Percentiles rank a stretch among this genome's conserved stretches.
These are phyloP conservation scores for Clarias laeviceps DNA, from an alignment of 2,797 vertebrate species.

Conservation along the genomic window DNA sequence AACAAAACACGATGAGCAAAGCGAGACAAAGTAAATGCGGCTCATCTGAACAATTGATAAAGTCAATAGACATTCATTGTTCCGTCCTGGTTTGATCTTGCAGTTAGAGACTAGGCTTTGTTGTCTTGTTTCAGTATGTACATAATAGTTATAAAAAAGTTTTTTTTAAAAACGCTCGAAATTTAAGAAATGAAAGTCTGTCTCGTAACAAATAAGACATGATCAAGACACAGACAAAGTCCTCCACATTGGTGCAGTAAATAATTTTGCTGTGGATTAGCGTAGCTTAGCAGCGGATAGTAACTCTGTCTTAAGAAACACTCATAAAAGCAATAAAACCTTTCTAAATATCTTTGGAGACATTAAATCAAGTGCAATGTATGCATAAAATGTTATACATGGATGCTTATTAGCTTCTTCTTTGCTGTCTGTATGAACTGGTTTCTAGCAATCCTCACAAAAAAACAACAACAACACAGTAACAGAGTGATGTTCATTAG, in stretches of 20 bases:
- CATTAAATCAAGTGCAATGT: not conserved
- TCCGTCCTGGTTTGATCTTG: slow-evolving; percentile 63
- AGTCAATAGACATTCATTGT: slow-evolving; percentile 46
- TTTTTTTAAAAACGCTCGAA: no score
- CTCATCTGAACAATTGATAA: slow-evolving; percentile 46
- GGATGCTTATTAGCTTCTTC: not conserved
- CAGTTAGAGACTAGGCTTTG: slow-evolving; percentile 16
- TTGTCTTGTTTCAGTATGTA: not conserved
- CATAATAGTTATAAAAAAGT: not conserved
- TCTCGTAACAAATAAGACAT: not conserved
- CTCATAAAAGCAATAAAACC: not conserved
- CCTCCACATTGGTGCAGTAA: not conserved
- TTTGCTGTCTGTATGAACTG: not conserved
- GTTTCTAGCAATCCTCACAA: not conserved
- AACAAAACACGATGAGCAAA: slow-evolving; percentile 64
- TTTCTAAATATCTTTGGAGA: not conserved
- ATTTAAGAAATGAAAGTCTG: not conserved
- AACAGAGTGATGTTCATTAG: not conserved
- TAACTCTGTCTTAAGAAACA: not conserved
- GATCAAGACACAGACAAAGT: no score
- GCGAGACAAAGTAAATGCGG: slow-evolving; percentile 40
- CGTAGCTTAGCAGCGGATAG: not conserved
- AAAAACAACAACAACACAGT: not conserved
- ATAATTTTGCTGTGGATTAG: not conserved
- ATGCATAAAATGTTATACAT: not conserved